These are phyloP conservation scores for Apamea sordens DNA, from an alignment of 2,888 invertebrate genomes.

Conservation along the genomic window DNA sequence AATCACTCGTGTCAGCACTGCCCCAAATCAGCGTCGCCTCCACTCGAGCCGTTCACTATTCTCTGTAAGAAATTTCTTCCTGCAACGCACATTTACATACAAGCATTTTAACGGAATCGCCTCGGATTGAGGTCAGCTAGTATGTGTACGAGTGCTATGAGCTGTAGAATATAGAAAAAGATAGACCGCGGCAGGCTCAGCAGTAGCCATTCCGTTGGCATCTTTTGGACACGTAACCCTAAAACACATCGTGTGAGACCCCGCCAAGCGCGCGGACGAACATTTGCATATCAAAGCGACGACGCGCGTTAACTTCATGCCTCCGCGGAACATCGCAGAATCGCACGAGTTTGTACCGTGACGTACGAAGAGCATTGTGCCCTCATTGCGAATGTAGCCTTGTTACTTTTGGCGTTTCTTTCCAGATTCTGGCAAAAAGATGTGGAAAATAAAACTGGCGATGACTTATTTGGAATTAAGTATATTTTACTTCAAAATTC, in stretches of 20 bases:
- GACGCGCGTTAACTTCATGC: slow-evolving; percentile 57
- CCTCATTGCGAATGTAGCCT: background rate
- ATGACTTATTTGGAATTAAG: background rate
- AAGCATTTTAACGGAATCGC: background rate
- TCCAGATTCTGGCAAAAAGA: background rate
- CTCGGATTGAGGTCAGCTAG: too few relatives aligned
- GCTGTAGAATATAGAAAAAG: background rate
- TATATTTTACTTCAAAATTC: background rate
- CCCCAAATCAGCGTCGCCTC: background rate
- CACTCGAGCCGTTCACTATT: background rate
- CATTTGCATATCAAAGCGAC: slow-evolving; percentile 67
- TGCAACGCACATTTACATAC: background rate
- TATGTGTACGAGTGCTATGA: background rate
- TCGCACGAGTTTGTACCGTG: background rate
- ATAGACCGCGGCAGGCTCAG: background rate
- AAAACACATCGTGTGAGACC: slow-evolving; percentile 46
- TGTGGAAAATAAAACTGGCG: background rate
- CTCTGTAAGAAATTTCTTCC: background rate
- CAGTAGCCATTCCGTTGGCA: background rate
- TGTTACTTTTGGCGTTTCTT: background rate
- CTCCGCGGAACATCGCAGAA: slow-evolving; percentile 22
- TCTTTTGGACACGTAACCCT: slow-evolving; percentile 7
- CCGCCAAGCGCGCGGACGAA: slow-evolving; percentile 17
- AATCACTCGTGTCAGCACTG: background rate
- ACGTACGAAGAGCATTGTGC: background rate